These are phyloP conservation scores for Grallaria varia DNA, from an alignment of 2,113 vertebrate species.

Conservation along the genomic window DNA sequence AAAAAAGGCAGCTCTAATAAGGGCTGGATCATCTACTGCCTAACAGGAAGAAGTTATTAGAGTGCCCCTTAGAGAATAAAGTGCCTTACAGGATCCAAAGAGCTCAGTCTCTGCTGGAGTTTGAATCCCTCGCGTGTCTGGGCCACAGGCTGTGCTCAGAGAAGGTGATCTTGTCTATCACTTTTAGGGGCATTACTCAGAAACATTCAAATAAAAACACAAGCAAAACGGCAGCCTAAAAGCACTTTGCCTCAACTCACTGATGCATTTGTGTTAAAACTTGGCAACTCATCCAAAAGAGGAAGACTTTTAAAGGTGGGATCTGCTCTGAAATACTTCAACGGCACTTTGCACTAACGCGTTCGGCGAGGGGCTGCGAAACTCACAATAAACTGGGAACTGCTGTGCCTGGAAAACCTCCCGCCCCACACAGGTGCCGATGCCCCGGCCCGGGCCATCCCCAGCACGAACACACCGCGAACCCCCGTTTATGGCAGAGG, in stretches of 20 bases:
- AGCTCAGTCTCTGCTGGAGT: rapidly evolving
- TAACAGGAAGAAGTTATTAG: background rate
- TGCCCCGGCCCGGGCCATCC: background rate
- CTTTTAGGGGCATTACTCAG: background rate
- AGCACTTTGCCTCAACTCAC: background rate
- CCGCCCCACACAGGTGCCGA: background rate
- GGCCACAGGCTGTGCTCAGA: background rate
- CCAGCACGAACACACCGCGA: too few species aligned
- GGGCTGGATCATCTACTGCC: background rate
- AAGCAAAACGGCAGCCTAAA: rapidly evolving
- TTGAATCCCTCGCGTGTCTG: rapidly evolving
- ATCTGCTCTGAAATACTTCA: background rate
- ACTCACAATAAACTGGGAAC: rapidly evolving
- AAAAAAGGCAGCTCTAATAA: background rate
- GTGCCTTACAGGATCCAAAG: background rate
- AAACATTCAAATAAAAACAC: background rate
- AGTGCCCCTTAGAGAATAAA: background rate
- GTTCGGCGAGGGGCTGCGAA: background rate
- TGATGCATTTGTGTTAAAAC: background rate
- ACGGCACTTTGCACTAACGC: rapidly evolving
- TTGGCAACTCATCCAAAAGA: background rate
- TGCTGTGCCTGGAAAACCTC: background rate
- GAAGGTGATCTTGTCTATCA: background rate
- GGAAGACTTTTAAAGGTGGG: background rate
- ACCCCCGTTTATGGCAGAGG: rapidly evolving